Evolutionary conservation across 2,797 vertebrate genomes (phyloP).

Genomic region (Nannoperca australis): DNA sequence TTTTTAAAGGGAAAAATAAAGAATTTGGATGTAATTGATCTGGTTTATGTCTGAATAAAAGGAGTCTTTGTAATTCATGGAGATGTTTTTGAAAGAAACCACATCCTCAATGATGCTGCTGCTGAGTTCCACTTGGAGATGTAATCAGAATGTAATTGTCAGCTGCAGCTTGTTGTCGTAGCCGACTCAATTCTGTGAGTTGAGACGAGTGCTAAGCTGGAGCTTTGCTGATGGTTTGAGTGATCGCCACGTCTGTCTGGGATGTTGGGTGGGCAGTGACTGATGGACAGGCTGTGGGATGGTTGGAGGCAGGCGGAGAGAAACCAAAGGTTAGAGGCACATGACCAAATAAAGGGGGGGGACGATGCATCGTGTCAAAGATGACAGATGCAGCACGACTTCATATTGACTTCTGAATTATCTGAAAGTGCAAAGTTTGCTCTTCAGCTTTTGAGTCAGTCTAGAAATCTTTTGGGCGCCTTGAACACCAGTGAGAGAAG

Average conservation of each 20-base stretch:
- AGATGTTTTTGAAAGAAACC: background rate
- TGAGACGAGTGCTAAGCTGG: constrained; percentile 13
- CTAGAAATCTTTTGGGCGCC: too few species aligned
- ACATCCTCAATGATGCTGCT: background rate
- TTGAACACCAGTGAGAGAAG: too few species aligned
- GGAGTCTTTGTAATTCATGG: constrained; percentile 36
- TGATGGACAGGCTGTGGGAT: constrained; percentile 62
- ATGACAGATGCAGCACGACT: constrained; percentile 20
- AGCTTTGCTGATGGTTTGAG: constrained; percentile 40
- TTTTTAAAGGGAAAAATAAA: constrained; percentile 37
- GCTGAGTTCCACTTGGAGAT: background rate
- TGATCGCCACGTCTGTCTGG: constrained; percentile 53
- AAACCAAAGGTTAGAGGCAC: constrained; percentile 40
- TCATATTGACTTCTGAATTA: background rate
- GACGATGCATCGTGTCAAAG: constrained; percentile 13
- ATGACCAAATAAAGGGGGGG: background rate
- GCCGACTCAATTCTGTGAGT: background rate
- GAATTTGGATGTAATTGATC: constrained; percentile 39
- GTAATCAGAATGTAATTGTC: background rate
- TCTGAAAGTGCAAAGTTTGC: constrained; percentile 6
- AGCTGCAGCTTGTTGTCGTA: background rate
- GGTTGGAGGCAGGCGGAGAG: constrained; percentile 53
- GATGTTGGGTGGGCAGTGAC: constrained; percentile 54
- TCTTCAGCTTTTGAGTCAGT: background rate
- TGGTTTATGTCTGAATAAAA: constrained; percentile 67